phyloP scores from a whole-genome alignment of 1,140 invertebrate species.

The Brachionus manjavacas region DNA sequence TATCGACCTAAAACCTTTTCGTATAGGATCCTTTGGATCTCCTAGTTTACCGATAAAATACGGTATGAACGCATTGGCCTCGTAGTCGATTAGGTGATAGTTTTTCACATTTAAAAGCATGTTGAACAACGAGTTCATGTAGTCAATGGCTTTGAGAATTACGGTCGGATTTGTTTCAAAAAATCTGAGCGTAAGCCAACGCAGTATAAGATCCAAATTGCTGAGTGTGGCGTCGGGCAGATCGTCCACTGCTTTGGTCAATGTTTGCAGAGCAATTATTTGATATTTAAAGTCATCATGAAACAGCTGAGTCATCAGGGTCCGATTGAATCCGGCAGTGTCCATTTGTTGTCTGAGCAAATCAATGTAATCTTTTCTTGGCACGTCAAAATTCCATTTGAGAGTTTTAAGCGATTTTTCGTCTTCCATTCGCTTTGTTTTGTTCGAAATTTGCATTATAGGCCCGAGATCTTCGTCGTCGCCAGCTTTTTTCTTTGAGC shows the following conservation, averaged over 20 bases:
- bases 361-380: constrained; percentile 85
- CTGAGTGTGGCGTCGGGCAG: constrained; percentile 73
- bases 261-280: constrained; percentile 84
- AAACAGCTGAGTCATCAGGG: constrained; percentile 76
- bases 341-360: constrained; percentile 85
- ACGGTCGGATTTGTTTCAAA: constrained; percentile 98
- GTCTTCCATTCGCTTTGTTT: constrained; percentile 33
- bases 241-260: constrained; percentile 69
- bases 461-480: constrained; percentile 78
- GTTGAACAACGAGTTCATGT: constrained; percentile 61
- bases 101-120: constrained; percentile 22
- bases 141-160: constrained; percentile 85
- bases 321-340: constrained; percentile 50
- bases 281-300: constrained; percentile 92
- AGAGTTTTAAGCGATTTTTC: constrained; percentile 59
- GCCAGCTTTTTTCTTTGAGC: constrained; percentile 66
- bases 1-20: constrained; percentile 65
- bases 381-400: constrained; percentile 92
- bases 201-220: constrained; percentile 88
- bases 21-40: constrained; percentile 41
- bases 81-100: constrained; percentile 19
- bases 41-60: constrained; percentile 42
- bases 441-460: constrained; percentile 70
- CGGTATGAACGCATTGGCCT: constrained; percentile 35
- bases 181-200: constrained; percentile 90